phyloP scores from a whole-genome alignment of 2,113 vertebrate species.

The Leucopsar rothschildi region DNA sequence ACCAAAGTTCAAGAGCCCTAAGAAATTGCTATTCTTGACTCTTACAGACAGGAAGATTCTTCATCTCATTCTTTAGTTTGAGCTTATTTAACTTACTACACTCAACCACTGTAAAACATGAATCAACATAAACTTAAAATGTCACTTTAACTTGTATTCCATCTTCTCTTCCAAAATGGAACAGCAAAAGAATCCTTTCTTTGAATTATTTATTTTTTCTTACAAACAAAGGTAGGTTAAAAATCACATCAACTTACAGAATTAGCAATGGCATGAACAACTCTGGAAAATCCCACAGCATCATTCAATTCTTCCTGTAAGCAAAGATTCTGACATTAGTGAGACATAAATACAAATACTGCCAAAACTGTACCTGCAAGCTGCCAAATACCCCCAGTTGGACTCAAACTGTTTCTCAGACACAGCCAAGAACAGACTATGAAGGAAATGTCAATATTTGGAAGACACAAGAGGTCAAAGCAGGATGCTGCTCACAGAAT shows the following conservation, averaged over 20 bases:
- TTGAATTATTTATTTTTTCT: not conserved
- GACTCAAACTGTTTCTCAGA: not conserved
- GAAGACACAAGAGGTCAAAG: not conserved
- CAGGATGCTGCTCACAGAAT: not conserved
- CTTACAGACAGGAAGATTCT: not conserved
- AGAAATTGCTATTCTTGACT: not conserved
- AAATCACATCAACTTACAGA: slow-evolving; percentile 81
- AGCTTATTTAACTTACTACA: not conserved
- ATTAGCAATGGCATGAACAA: slow-evolving; percentile 91
- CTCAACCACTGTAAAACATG: not conserved
- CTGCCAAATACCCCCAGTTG: not conserved
- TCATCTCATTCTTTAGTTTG: not conserved
- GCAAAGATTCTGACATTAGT: not conserved
- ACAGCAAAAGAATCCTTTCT: not conserved
- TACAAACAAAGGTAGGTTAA: not conserved
- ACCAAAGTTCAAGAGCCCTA: not conserved
- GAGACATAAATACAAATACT: not conserved
- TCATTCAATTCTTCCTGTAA: slow-evolving; percentile 91
- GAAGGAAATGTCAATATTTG: not conserved
- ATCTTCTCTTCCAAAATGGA: not conserved
- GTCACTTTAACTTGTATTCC: not conserved
- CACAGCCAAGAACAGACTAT: not conserved
- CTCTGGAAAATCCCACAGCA: slow-evolving; percentile 95
- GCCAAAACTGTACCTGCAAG: not conserved
- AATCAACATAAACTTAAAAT: not conserved